Percentiles rank a stretch among this genome's conserved stretches.
Evolutionary conservation across 1,140 invertebrate species (phyloP).

Genomic region (Glossosoma conforme): DNA sequence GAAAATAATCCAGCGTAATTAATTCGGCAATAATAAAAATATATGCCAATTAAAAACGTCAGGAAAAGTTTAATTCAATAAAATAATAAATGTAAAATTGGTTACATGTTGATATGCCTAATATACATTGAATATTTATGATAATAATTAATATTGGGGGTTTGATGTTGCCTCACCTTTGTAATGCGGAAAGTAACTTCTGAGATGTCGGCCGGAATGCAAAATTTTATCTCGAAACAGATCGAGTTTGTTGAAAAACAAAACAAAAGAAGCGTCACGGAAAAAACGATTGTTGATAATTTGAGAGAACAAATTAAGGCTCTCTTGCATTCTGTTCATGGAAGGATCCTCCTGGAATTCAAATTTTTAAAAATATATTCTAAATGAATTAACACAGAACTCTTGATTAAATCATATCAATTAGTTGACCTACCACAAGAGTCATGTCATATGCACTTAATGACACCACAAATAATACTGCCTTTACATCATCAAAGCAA

Average conservation of each 20-base stretch:
- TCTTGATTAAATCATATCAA: background rate
- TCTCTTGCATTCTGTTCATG: constrained; percentile 63
- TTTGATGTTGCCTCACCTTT: constrained; percentile 40
- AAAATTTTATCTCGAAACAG: constrained; percentile 63
- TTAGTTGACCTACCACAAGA: constrained; percentile 48
- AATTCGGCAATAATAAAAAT: no score
- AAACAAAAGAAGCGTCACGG: constrained; percentile 58
- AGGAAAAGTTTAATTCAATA: no score
- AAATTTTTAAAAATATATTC: constrained; percentile 16
- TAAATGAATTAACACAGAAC: background rate
- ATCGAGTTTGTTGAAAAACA: constrained; percentile 70
- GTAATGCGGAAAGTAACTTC: constrained; percentile 57
- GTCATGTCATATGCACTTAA: constrained; percentile 65
- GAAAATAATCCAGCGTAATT: no score
- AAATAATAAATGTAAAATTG: no score
- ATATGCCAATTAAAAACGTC: no score
- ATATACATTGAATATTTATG: no score
- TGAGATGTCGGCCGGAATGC: constrained; percentile 56
- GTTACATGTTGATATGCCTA: no score
- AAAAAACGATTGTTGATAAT: constrained; percentile 64
- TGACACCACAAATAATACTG: constrained; percentile 61
- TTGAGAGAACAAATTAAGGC: constrained; percentile 58
- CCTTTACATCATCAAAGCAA: constrained; percentile 64
- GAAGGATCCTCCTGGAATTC: constrained; percentile 53
- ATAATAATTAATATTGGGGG: no score